phyloP scores from a whole-genome alignment of 2,113 vertebrate species.

The Lophotis ruficrista region DNA sequence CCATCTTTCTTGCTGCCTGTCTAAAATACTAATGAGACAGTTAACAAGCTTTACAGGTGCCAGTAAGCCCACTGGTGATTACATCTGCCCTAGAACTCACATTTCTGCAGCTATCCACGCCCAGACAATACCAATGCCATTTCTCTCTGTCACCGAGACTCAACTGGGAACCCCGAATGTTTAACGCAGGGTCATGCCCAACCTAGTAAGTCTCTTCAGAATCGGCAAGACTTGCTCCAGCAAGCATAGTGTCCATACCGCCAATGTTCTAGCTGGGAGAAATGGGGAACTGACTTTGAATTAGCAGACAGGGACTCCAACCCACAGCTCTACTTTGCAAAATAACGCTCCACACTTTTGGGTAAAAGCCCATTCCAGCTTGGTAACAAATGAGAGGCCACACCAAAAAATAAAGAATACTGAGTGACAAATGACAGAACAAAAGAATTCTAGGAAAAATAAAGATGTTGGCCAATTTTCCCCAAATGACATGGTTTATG shows the following conservation, averaged over 20 bases:
- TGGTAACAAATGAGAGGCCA: background rate
- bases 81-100: background rate
- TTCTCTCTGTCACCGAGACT: background rate
- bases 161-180: background rate
- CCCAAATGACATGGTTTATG: background rate
- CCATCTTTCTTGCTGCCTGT: background rate
- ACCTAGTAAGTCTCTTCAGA: background rate
- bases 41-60: background rate
- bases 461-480: background rate
- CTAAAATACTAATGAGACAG: background rate
- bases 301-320: background rate
- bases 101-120: background rate
- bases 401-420: background rate
- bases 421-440: background rate
- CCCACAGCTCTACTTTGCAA: background rate
- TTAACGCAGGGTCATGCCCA: background rate
- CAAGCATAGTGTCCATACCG: accelerated
- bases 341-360: accelerated
- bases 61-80: background rate
- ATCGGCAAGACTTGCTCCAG: background rate
- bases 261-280: accelerated
- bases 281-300: background rate
- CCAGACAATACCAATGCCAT: background rate
- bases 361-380: background rate
- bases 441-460: background rate